These are phyloP conservation scores for Eristalinus aeneus DNA, from an alignment of 2,888 invertebrate species.

Conservation along the genomic window DNA sequence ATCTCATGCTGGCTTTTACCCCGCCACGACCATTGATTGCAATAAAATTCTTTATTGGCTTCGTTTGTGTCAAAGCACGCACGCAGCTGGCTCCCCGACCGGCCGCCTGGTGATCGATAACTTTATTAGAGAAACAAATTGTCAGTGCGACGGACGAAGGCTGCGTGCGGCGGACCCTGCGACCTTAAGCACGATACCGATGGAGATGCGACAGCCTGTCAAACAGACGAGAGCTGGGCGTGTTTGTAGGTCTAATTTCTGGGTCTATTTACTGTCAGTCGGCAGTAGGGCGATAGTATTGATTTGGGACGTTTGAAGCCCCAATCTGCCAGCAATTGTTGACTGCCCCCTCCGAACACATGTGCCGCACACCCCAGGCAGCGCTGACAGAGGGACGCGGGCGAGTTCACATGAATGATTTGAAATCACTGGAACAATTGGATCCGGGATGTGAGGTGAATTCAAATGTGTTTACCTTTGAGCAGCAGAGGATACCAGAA, in stretches of 20 bases:
- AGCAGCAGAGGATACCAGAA: not conserved
- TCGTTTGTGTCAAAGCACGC: conserved; percentile 56
- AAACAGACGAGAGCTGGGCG: not conserved
- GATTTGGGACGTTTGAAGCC: conserved; percentile 18
- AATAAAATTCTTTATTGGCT: conserved; percentile 52
- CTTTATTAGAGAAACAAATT: conserved; percentile 63
- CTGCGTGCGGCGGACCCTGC: conserved; percentile 24
- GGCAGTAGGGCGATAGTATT: not conserved
- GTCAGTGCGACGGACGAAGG: conserved; percentile 39
- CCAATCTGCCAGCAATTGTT: conserved; percentile 40
- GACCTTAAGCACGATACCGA: conserved; percentile 48
- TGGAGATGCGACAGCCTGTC: conserved; percentile 44
- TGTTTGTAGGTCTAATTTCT: conserved; percentile 35
- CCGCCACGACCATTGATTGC: conserved; percentile 30
- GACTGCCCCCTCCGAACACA: not conserved
- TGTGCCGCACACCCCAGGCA: not conserved
- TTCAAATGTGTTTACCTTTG: conserved; percentile 50
- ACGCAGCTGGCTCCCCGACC: not conserved
- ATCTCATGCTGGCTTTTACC: conserved; percentile 28
- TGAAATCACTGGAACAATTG: conserved; percentile 67
- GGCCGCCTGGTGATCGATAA: conserved; percentile 45
- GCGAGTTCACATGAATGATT: conserved; percentile 50
- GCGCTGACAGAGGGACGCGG: not conserved
- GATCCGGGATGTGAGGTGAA: conserved; percentile 44
- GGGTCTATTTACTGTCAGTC: conserved; percentile 31